Evolutionary conservation across 2,797 vertebrate genomes (phyloP).

Genomic region (Botia kubotai): DNA sequence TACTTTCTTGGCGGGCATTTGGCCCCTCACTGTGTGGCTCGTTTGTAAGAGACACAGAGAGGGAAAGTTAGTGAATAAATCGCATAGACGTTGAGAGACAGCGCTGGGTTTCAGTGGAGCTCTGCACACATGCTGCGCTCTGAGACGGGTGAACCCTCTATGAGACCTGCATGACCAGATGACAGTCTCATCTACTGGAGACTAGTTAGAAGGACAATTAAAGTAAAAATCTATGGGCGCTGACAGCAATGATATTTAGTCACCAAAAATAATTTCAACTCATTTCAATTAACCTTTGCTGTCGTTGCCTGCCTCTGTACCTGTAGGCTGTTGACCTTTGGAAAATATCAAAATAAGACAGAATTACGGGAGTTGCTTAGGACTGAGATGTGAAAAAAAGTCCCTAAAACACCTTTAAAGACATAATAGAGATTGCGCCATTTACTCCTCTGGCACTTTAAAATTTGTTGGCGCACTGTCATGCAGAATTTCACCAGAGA

Average conservation of each 20-base stretch:
- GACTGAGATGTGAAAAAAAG: conserved; percentile 14
- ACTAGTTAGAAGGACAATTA: conserved; percentile 48
- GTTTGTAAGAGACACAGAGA: conserved; percentile 48
- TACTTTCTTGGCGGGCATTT: conserved; percentile 46
- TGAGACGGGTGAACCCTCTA: neutral
- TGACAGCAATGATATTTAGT: conserved; percentile 52
- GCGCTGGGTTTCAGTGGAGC: conserved; percentile 23
- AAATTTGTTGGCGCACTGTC: conserved; percentile 12
- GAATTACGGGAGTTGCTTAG: neutral
- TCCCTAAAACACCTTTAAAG: conserved; percentile 51
- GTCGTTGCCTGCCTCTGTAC: conserved; percentile 19
- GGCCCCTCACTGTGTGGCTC: conserved; percentile 50
- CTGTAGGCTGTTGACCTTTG: conserved; percentile 51
- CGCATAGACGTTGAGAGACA: conserved; percentile 32
- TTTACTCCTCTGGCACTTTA: conserved; percentile 10
- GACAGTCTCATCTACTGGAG: conserved; percentile 44
- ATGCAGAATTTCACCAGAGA: conserved; percentile 32
- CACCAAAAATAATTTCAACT: conserved; percentile 56
- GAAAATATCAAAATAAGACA: conserved; percentile 49
- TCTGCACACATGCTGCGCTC: conserved; percentile 29
- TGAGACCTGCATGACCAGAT: conserved; percentile 13
- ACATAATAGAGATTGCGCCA: conserved; percentile 33
- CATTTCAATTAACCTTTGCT: conserved; percentile 61
- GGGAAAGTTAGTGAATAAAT: conserved; percentile 48
- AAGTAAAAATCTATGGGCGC: conserved; percentile 34